Evolutionary conservation across 2,113 vertebrate species (phyloP).

Genomic region (Hucho hucho): DNA sequence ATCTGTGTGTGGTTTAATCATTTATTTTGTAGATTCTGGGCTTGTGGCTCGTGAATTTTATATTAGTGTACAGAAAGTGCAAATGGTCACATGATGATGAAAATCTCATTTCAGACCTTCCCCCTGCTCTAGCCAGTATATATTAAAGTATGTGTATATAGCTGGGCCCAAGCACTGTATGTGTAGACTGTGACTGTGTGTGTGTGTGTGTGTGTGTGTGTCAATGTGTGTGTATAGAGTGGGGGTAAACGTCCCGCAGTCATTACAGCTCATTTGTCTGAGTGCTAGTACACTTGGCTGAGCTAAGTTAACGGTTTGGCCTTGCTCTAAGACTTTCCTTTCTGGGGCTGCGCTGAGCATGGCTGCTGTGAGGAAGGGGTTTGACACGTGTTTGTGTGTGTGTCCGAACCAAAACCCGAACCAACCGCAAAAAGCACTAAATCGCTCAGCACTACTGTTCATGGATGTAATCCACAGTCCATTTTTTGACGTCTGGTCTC

Average conservation of each 20-base stretch:
- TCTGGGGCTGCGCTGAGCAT: conserved; percentile 35
- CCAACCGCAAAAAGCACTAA: background rate
- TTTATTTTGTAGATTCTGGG: background rate
- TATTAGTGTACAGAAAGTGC: background rate
- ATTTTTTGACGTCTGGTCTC: too few species aligned
- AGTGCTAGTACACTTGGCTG: conserved; percentile 70
- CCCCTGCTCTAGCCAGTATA: background rate
- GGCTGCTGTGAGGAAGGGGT: conserved; percentile 6
- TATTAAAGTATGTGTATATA: background rate
- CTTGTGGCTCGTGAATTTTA: background rate
- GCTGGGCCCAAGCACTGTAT: conserved; percentile 20
- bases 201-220: conserved; percentile 20
- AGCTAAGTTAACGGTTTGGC: conserved; percentile 66
- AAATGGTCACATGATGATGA: background rate
- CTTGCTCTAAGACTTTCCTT: conserved; percentile 22
- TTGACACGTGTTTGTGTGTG: conserved; percentile 5
- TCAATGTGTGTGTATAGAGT: conserved; percentile 8
- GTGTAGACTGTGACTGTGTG: too few species aligned
- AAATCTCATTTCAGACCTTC: background rate
- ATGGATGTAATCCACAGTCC: too few species aligned
- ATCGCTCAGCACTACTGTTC: background rate
- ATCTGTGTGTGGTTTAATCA: background rate
- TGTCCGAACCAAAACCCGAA: background rate
- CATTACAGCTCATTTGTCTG: conserved; percentile 74
- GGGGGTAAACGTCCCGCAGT: conserved; percentile 51